phyloP scores from a whole-genome alignment of 2,797 vertebrate species.

The Loris lydekkerianus region DNA sequence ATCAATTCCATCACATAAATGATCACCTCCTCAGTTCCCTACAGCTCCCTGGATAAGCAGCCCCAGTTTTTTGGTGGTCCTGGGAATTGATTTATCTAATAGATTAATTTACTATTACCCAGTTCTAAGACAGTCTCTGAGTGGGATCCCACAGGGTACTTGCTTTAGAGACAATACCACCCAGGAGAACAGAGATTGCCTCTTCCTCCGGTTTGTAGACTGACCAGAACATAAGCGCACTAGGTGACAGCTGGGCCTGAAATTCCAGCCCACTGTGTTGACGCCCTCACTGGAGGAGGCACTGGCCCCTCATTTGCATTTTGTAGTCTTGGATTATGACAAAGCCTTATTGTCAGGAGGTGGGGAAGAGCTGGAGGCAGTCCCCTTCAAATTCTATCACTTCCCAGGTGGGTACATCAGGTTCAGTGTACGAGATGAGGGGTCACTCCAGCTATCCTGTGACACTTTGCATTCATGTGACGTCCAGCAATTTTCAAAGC shows the following conservation, averaged over 20 bases:
- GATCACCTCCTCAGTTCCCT: not conserved
- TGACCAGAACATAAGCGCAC: not conserved
- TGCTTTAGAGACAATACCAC: not conserved
- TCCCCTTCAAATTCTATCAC: not conserved
- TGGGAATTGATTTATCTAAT: constrained; percentile 15
- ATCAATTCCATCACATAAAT: not conserved
- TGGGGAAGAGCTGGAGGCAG: not conserved
- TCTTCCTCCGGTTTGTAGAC: not conserved
- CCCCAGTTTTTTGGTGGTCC: not conserved
- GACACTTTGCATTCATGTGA: not conserved
- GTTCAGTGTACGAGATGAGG: not conserved
- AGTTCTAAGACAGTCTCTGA: not conserved
- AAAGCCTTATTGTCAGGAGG: not conserved
- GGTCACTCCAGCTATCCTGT: not conserved
- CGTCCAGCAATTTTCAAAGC: not conserved
- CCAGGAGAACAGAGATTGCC: not conserved
- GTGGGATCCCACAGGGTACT: not conserved
- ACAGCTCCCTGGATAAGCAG: not conserved
- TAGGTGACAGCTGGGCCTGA: not conserved
- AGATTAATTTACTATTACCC: not conserved
- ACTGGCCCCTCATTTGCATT: not conserved
- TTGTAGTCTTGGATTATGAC: not conserved
- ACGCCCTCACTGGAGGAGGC: not conserved
- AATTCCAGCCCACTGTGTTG: no score
- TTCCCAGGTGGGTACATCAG: not conserved